phyloP scores from a whole-genome alignment of 1,140 invertebrate genomes.

The Diuraphis noxia region DNA sequence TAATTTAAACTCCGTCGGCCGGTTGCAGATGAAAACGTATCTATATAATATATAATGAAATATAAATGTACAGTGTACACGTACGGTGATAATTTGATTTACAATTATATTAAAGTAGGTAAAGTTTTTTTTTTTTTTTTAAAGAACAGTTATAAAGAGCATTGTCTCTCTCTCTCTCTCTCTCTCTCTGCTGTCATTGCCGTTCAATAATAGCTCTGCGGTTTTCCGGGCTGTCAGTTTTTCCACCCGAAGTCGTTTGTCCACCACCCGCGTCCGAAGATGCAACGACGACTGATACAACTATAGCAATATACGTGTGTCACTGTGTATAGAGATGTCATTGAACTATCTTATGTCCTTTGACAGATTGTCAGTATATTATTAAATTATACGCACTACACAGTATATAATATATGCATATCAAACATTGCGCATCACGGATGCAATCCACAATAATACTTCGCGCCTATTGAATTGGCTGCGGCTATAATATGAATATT shows the following conservation, averaged over 20 bases:
- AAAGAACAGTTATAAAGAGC: neutral
- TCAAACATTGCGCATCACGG: neutral
- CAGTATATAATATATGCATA: neutral
- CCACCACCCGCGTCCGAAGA: neutral
- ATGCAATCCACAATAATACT: neutral
- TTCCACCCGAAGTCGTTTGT: neutral
- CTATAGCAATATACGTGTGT: neutral
- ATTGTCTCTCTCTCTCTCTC: neutral
- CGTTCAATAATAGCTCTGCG: neutral
- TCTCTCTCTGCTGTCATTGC: neutral
- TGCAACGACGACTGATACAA: neutral
- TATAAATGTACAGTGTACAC: neutral
- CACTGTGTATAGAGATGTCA: neutral
- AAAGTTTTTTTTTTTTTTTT: neutral
- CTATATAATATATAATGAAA: neutral
- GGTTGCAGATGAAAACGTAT: neutral
- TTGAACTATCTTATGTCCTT: neutral
- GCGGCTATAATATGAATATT: neutral
- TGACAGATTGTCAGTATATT: neutral
- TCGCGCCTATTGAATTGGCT: neutral
- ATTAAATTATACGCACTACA: neutral
- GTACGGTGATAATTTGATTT: neutral
- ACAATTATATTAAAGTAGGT: conserved; percentile 8
- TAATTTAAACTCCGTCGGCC: neutral
- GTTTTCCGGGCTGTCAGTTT: neutral